Evolutionary conservation across 2,113 vertebrate species (phyloP).

Genomic region (Apteryx mantelli): DNA sequence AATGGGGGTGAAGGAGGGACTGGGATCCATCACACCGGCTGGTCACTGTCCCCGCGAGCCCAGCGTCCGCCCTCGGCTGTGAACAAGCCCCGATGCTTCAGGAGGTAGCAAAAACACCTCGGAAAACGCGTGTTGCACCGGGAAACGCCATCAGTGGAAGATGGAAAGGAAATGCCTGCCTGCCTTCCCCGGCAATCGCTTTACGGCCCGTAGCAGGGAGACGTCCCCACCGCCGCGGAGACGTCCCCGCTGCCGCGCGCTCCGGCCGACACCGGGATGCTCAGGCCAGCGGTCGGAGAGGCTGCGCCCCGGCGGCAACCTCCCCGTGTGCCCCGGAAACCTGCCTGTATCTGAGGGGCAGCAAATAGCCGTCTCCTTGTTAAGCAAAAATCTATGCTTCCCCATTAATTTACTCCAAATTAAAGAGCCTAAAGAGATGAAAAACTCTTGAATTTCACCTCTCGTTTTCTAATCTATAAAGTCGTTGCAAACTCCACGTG

Average conservation of each 20-base stretch:
- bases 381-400: neutral
- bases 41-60: neutral
- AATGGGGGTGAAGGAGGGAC: neutral
- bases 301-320: neutral
- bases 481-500: neutral
- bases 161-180: neutral
- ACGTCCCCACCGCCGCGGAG: too few relatives aligned
- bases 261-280: too few relatives aligned
- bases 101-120: neutral
- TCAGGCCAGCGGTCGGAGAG: neutral
- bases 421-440: rapidly evolving
- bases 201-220: neutral
- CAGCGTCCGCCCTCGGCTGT: neutral
- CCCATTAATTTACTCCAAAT: rapidly evolving
- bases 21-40: neutral
- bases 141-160: neutral
- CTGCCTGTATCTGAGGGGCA: neutral
- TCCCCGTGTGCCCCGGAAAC: too few relatives aligned
- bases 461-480: neutral
- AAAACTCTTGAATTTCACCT: neutral
- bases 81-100: neutral
- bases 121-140: neutral
- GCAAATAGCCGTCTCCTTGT: neutral
- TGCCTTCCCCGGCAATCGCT: neutral
- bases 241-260: too few relatives aligned